phyloP scores from a whole-genome alignment of 2,113 vertebrate genomes.

The Nannobrachium achirus region DNA sequence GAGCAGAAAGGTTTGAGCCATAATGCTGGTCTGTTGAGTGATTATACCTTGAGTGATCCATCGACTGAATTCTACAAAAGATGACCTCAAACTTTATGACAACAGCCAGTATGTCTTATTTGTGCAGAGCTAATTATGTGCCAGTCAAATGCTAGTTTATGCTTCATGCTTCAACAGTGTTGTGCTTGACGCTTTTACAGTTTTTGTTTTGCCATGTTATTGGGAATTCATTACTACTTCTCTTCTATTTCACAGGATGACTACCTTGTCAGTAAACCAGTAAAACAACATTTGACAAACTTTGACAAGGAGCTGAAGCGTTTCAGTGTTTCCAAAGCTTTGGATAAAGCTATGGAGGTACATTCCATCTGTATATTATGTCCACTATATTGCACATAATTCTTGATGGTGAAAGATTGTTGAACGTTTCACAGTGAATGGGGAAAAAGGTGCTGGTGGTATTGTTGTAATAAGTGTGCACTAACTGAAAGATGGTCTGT shows the following conservation, averaged over 20 bases:
- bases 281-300: constrained; percentile 84
- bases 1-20: background rate
- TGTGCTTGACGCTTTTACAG: background rate
- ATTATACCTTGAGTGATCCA: background rate
- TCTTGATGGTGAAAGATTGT: too few species aligned
- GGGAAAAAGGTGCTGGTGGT: too few species aligned
- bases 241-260: constrained; percentile 83
- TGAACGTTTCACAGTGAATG: too few species aligned
- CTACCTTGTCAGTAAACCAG: constrained; percentile 88
- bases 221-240: background rate
- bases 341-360: constrained; percentile 91
- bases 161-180: background rate
- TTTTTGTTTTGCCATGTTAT: background rate
- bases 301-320: constrained; percentile 90
- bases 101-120: background rate
- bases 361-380: constrained; percentile 11
- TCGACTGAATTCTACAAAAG: background rate
- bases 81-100: background rate
- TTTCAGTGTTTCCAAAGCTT: constrained; percentile 92
- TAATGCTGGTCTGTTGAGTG: background rate
- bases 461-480: too few species aligned
- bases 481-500: background rate
- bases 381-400: too few species aligned
- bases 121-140: background rate
- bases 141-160: background rate